phyloP scores from a whole-genome alignment of 2,797 vertebrate genomes.

The Anguilla marmorata region DNA sequence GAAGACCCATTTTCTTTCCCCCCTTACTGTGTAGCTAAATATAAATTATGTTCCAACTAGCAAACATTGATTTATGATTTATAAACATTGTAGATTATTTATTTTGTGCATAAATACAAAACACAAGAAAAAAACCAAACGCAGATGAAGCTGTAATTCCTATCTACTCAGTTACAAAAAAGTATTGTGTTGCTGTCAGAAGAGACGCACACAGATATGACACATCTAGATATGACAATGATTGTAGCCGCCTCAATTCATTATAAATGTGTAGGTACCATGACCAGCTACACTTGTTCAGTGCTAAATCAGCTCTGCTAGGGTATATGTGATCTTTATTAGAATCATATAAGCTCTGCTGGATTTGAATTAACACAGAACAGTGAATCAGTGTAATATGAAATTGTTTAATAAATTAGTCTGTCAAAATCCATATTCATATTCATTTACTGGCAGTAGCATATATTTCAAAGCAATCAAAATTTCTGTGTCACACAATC shows the following conservation, averaged over 20 bases:
- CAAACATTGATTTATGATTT: not conserved
- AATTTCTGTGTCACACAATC: constrained; percentile 7
- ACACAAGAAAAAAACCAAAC: not conserved
- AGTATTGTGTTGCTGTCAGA: not conserved
- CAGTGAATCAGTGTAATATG: not conserved
- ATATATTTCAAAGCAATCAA: not conserved
- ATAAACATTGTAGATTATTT: not conserved
- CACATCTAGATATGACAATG: not conserved
- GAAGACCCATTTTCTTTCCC: not conserved
- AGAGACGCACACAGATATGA: not conserved
- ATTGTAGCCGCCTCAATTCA: not conserved
- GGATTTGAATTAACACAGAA: not conserved
- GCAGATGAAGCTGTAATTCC: not conserved
- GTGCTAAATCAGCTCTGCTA: too few species aligned
- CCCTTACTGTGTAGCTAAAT: not conserved
- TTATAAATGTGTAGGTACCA: not conserved
- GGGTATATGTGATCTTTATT: not conserved
- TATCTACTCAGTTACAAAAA: not conserved
- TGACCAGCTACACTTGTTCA: not conserved
- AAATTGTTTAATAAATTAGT: not conserved
- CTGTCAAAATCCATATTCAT: constrained; percentile 1
- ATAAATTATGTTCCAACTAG: not conserved
- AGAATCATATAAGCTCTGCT: not conserved
- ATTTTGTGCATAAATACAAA: not conserved
- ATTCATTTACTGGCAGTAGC: constrained; percentile 17